Base-by-base conservation (phyloP, 1,140 invertebrate genomes). In the Eubasilissa regina region DNA sequence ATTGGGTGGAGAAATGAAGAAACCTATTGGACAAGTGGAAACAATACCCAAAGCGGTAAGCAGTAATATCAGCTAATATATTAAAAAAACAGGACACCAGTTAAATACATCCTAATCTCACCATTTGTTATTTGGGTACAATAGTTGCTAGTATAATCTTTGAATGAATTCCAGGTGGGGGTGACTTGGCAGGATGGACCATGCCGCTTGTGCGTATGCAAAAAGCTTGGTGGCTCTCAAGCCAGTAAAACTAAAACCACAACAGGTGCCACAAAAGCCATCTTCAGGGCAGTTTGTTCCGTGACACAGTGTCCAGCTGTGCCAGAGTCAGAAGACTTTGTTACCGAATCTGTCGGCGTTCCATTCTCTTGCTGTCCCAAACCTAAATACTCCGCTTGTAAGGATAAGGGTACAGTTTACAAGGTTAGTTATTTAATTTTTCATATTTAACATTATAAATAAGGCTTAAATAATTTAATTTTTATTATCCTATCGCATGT, bases 171-270 rank as follows among this genome's bases (percentile, higher is more conserved):
- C 17, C 35, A 91, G 89, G 58, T 87, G 58, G 91, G 92, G 44
- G 89, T 91, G 12, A 89, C 85, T 1, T 95, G 94, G 94, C 82
- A 89, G 78, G 93, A 95, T 83, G 94, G 93, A 0, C 91, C 92
- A 3, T 95, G 94, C 80, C 90, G 90, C 13, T 86, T 86, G 4
- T 95, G 94, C 83, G 85, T 86, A 17, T 94, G 93, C 84, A 86
- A 87, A 72, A 60, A 84, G 47, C 78, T 82, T 0, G 83, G 81
- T n/a, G 83, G 81, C 3, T 80, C 84, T 12, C 80, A 44, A 77
- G 44, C 81, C 73, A 74, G n/a, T 15, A 74, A n/a, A 11, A 79
- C 68, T 25, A 55, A 80, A 82, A n/a, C n/a, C n/a, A n/a, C n/a
- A n/a, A 82, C 44, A 77, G 45, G 82, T 75, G 1, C 15, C 19